Base-by-base conservation (phyloP, 2,888 invertebrate genomes). In the Ennomos fuscantarius region DNA sequence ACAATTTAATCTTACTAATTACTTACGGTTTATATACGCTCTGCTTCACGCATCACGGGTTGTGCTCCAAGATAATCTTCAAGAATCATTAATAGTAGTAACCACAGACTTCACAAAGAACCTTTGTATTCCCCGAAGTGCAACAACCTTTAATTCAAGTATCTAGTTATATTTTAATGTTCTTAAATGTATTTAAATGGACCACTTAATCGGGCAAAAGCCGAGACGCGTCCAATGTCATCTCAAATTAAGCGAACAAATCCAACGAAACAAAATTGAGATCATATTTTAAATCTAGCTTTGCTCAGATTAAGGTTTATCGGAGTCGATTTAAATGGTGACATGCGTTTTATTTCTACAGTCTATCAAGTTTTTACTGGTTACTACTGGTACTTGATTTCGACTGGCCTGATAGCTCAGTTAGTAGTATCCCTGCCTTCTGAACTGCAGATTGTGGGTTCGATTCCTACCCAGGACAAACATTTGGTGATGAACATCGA, bases 151-250 rank as follows among this genome's bases (percentile, higher is more conserved):
- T 47, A 63, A 62, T 53, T 45, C 60, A 65, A 62, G 53, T 53
- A 55, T 47, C 57, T 60, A 56, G 55, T 51, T 54, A 62, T 60
- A 59, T 56, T 61, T 59, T 47, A 59, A 57, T 61, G 60, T 53
- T 50, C 50, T 40, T 50, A 56, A 60, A 63, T 63, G 53, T 66
- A 60, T 62, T 62, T 55, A 62, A 57, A 66, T 58, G 39, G 55
- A 51, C 48, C 60, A 54, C 52, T 62, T 60, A 58, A 54, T 55
- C 59, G 58, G 46, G 43, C 46, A 49, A 53, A 36, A 42, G 42
- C 41, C 41, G 48, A 43, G 36, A 12, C 43, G 12, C 40, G 40
- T 49, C 36, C 44, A 63, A 63, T 63, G 61, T 55, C 59, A 55
- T 56, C 42, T 31, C 32, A 55, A 55, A 55, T 62, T 48, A 58